Base-by-base conservation (phyloP, 2,113 vertebrate species). In the Danionella cerebrum region DNA sequence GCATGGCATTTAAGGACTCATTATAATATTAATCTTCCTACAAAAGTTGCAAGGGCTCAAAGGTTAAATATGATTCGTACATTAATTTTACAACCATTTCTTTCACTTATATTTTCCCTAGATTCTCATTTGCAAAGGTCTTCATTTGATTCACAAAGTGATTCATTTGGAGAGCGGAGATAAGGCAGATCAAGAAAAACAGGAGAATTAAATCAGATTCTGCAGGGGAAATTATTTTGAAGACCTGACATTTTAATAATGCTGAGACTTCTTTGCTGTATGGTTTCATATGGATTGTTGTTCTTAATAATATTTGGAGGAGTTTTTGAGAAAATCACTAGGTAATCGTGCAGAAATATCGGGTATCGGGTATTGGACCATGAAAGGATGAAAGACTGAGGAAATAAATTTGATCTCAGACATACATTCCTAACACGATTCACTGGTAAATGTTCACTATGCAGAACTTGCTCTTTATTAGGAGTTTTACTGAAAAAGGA, bases 11-110 rank as follows among this genome's bases (percentile, higher is more conserved):
- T 78, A 78, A 71, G 42, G n/a, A 24, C 71, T 76, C 59, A 76
- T 79, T 79, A 76, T 36, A 79, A 74, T 76, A 78, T 79, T 76
- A 82, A 78, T 81, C 77, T 68, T 67, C 72, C 55, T 24, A 41
- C 14, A 65, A 33, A 63, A 70, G 41, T 74, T 57, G 66, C 35
- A 50, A 18, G 24, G 67, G 66, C 57, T 63, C 60, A 80, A 80
- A 84, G 78, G 80, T 82, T 81, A 79, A 81, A 65, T 65, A 62
- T 71, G 69, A 76, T 73, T 69, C 59, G 64, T 70, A 47, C 67
- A 76, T 75, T 78, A 45, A 72, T 81, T 77, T 71, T 66, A 67
- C 44, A 73, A 44, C 41, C 25, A 59, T 31, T 70, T 68, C 65
- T 70, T 57, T 64, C 31, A 6, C 6, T 10, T 2, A 9, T 41